A percentile compares a stretch with the other conserved stretches of the same genome.
These are phyloP conservation scores for Thecocarcelia acutangulata DNA, from an alignment of 2,888 invertebrate genomes.

Conservation along the genomic window DNA sequence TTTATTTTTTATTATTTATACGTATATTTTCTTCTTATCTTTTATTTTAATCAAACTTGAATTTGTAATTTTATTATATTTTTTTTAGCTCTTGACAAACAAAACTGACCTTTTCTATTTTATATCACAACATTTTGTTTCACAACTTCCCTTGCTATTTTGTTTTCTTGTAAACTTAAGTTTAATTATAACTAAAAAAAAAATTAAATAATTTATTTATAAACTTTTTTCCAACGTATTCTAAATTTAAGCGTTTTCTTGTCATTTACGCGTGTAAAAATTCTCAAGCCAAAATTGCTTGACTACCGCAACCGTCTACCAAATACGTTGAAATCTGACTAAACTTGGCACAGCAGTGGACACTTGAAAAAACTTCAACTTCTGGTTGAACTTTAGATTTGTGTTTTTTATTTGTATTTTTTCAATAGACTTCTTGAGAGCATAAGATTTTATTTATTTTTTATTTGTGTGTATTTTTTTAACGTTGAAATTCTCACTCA, in stretches of 20 bases:
- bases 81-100: not conserved
- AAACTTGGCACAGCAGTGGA: slow-evolving; percentile 66
- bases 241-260: slow-evolving; percentile 18
- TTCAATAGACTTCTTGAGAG: slow-evolving; percentile 38
- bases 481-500: slow-evolving; percentile 42
- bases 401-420: slow-evolving; percentile 6
- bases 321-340: slow-evolving; percentile 68
- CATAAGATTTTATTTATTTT: slow-evolving; percentile 39
- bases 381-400: slow-evolving; percentile 64
- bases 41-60: too few species aligned
- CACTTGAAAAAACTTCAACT: slow-evolving; percentile 65
- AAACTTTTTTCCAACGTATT: slow-evolving; percentile 2
- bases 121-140: too few species aligned
- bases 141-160: too few species aligned
- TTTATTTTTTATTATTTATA: too few species aligned
- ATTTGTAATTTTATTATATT: not conserved
- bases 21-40: too few species aligned
- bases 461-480: slow-evolving; percentile 39
- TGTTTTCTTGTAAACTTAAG: too few species aligned
- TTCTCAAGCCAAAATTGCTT: slow-evolving; percentile 6
- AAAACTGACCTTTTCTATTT: too few species aligned
- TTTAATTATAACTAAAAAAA: not conserved
- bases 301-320: slow-evolving; percentile 64
- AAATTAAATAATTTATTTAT: slow-evolving; percentile 16
- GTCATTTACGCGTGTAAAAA: slow-evolving; percentile 15